phyloP scores from a whole-genome alignment of 2,797 vertebrate genomes.

The Sibirionetta formosa region DNA sequence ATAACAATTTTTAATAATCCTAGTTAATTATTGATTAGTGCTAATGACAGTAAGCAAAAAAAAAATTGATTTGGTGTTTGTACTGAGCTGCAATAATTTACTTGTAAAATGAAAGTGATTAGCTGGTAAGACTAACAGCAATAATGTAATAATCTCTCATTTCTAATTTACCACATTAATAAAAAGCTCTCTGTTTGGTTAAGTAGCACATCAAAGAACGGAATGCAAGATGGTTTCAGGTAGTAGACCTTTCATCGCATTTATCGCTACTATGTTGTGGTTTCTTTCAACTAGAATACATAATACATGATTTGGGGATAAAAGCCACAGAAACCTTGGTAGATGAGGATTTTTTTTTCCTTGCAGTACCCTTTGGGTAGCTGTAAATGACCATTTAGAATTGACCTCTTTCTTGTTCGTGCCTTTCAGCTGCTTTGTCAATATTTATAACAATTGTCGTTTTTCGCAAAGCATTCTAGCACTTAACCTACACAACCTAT shows the following conservation, averaged over 20 bases:
- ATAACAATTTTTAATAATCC: slow-evolving; percentile 36
- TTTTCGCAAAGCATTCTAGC: slow-evolving; percentile 13
- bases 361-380: neutral
- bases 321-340: neutral
- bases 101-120: slow-evolving; percentile 31
- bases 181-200: neutral
- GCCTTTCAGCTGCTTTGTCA: slow-evolving; percentile 40
- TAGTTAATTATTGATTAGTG: slow-evolving; percentile 49
- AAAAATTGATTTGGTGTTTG: slow-evolving; percentile 38
- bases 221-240: neutral
- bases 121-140: slow-evolving; percentile 4
- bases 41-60: slow-evolving; percentile 42
- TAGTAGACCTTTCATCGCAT: neutral
- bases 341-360: neutral
- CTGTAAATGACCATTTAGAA: slow-evolving; percentile 16
- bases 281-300: slow-evolving; percentile 19
- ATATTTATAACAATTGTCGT: slow-evolving; percentile 1
- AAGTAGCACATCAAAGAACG: neutral
- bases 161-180: neutral
- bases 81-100: slow-evolving; percentile 43
- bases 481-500: neutral
- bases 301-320: neutral
- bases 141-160: slow-evolving; percentile 28
- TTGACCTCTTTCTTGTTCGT: slow-evolving; percentile 6
- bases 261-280: neutral